Evolutionary conservation across 2,888 invertebrate species (phyloP), one percentile per base, ranked within the genome.

Genomic region (Calameuta pallipes): DNA sequence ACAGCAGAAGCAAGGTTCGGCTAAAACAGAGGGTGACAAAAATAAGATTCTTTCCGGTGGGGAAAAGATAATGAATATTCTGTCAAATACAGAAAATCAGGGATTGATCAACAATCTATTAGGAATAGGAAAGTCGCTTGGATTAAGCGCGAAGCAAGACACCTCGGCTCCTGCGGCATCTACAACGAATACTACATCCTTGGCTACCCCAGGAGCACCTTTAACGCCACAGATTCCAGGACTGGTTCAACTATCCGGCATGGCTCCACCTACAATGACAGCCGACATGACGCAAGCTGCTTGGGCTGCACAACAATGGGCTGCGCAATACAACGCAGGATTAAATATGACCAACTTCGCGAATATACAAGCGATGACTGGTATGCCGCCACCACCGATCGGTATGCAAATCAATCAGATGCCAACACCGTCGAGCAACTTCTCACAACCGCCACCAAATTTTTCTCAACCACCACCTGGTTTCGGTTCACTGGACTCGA

Each of bases 51-150:
- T 90, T 74, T 86, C 90, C 23, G 91, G 90, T 11, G 91, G 90
- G 11, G 90, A 90, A 41, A 91, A 90, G 74, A 91, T 92, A 83
- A 78, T 90, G 68, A 91, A 91, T 75, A 87, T 90, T 69, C 80
- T 91, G 33, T 90, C 91, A 4, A 90, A 86, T 76, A 90, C 90
- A 4, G 91, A 91, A 78, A 90, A 91, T 83, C 91, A 91, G 80
- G 90, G 90, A 77, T 84, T 90, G 74, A 89, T 91, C n/a, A 90
- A 91, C 78, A 91, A 91, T 82, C 80, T 90, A 11, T 82, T 91
- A 73, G 91, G 91, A 30, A 92, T 92, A 75, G 91, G 91, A 1
- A 91, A 92, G 81, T 90, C 89, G 9, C 85, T 91, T 35, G 91
- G 91, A 33, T 83, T 91, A 74, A 89, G 89, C 12, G 88, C 88